Conservation (phyloP, 2,113 vertebrate species). For the Catharus minimus region DNA sequence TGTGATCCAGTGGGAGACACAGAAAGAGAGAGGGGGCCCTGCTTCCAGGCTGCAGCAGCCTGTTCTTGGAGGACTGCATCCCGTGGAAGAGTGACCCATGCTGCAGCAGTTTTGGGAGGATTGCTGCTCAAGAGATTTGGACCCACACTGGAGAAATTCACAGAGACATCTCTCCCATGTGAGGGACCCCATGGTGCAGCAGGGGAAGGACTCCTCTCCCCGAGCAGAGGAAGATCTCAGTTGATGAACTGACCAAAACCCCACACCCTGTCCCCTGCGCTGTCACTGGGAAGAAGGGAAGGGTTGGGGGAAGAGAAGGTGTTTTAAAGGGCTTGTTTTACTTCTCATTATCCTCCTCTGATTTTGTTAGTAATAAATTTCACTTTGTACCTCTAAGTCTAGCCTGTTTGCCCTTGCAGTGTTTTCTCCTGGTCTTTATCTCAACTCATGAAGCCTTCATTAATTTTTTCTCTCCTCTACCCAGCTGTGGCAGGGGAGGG, state of each 20-base stretch:
- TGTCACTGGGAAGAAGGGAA: background rate
- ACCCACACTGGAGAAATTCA: background rate
- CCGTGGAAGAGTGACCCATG: background rate
- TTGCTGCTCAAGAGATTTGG: background rate
- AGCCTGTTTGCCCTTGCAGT: background rate
- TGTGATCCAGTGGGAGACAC: background rate
- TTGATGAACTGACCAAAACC: background rate
- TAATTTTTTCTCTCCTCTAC: background rate
- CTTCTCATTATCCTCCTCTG: background rate
- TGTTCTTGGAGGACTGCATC: background rate
- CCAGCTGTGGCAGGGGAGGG: background rate
- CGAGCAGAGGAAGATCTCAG: rapidly evolving
- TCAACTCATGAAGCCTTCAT: background rate
- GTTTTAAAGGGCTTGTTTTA: background rate
- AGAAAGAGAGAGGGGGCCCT: background rate
- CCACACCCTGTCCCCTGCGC: rapidly evolving
- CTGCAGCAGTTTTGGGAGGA: background rate
- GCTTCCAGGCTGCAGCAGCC: background rate
- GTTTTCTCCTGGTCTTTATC: background rate
- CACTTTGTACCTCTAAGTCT: background rate
- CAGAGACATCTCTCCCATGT: background rate
- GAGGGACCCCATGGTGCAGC: background rate
- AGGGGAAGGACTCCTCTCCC: background rate
- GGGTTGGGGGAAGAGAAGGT: background rate
- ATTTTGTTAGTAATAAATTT: background rate